These are phyloP conservation scores for Apostichopus californicus DNA, from an alignment of 35 echinoderm and acorn worm species.

Conservation along the genomic window DNA sequence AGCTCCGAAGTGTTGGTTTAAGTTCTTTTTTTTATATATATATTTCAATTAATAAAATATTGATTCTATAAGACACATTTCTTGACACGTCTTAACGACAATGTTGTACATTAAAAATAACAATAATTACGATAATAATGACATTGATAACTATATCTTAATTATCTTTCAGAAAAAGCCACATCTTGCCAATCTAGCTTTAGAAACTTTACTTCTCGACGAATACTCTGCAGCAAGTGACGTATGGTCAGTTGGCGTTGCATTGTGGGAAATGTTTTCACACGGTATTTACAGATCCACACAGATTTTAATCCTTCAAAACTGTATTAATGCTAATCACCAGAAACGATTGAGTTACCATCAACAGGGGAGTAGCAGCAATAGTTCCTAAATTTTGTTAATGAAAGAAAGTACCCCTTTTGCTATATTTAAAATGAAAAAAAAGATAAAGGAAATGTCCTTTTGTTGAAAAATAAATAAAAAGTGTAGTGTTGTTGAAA, in stretches of 20 bases:
- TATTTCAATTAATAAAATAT: neutral
- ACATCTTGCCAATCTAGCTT: neutral
- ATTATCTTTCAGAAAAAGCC: neutral
- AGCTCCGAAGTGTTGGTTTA: too few relatives aligned
- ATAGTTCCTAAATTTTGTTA: too few relatives aligned
- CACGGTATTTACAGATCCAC: neutral
- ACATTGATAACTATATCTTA: neutral
- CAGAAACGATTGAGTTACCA: neutral
- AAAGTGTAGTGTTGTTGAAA: too few relatives aligned
- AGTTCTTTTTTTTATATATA: neutral
- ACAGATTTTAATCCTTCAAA: neutral
- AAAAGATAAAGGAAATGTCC: too few relatives aligned
- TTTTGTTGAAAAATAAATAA: neutral
- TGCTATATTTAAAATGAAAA: neutral
- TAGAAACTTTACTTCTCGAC: neutral
- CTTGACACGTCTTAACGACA: too few relatives aligned
- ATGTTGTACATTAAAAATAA: too few relatives aligned
- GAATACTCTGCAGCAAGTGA: neutral
- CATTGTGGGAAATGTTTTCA: slow-evolving; percentile 30
- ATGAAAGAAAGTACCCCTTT: neutral
- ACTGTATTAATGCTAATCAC: neutral
- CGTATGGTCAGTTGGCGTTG: neutral
- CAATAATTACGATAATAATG: neutral
- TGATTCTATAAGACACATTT: too few relatives aligned
- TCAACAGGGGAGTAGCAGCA: neutral